Evolutionary conservation across 2,888 invertebrate species (phyloP), one percentile per base, ranked within the genome.

Genomic region (Macropis europaea): DNA sequence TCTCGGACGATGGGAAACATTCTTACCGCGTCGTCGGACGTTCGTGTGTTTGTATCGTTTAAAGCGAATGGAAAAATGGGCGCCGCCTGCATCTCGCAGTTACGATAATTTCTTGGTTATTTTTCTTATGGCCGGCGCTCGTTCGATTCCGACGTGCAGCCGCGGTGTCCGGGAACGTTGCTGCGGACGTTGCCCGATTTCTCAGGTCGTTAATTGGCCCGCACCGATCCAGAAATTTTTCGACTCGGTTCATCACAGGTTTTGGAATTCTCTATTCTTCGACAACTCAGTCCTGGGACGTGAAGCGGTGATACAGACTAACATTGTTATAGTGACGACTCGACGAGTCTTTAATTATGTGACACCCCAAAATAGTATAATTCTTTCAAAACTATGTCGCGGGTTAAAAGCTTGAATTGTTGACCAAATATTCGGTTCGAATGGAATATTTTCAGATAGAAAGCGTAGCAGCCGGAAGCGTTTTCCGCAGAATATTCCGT

Each of bases 1-100:
- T 56, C 70, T 50, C 32, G 40, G 43, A 43, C 64, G 64, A 73
- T 73, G 73, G 67, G 73, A 73, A 73, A 73, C 73, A 61, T 73
- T 67, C 72, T 17, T 30, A 24, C 60, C 61, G 28, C 36, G 54
- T n/a, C n/a, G n/a, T n/a, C 42, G 57, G 62, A 45, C 53, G 40
- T n/a, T n/a, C n/a, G n/a, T 53, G 32, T 52, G 64, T 60, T 60
- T 61, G 71, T 71, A 66, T 61, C 73, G 60, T 72, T 72, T 72
- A 69, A 72, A 62, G 56, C 13, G 71, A 69, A 62, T 45, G 71
- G 69, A 62, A 69, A 72, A 69, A 62, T 69, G 71, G 56, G 40
- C 69, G 69, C 62, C 62, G 69, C 56, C 56, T 62, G 69, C 34
- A 15, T 62, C 62, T 54, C 71, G 62, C 69, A 40, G 69, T 72